Evolutionary conservation across 2,113 vertebrate species (phyloP), one percentile per base, ranked within the genome.

Genomic region (Zosterops hypoxanthus): DNA sequence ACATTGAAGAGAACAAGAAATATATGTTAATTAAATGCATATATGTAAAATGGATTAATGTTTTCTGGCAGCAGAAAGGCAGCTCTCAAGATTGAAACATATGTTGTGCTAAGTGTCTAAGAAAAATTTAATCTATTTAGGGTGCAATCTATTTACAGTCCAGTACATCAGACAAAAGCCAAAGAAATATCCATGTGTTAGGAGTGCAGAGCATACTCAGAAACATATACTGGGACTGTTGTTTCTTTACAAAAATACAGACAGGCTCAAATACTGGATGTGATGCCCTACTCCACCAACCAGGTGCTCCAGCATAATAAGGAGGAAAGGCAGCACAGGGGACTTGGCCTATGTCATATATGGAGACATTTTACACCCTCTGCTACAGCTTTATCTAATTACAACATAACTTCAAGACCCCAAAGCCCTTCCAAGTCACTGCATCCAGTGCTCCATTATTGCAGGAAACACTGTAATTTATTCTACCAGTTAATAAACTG

Each of bases 31-130:
- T 29, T 55, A 50, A 79, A 44, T 64, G 55, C 11, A 6, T 61
- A 14, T 42, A 60, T 64, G 33, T 78, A 71, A 81, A 93, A 47
- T 20, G 21, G 76, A 83, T 50, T 93, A 57, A 80, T 53, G 29
- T 44, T 90, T 88, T 39, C 94, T 86, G 75, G 85, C 85, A 93
- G 85, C 88, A 88, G 82, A 93, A 93, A 87, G 34, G 42, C 92
- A 86, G 46, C 34, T 88, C 80, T 96, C 34, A 88, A 39, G 39
- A 77, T 42, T 55, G 59, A 94, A 93, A 73, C 68, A 24, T 79
- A 76, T 50, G 59, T 80, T 90, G 55, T 59, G 56, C 64, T 77
- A 90, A 94, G 31, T 7, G 1, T 42, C 25, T 79, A 70, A 65
- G 25, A 86, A 75, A 90, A 72, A 53, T 49, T 16, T 50, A 41